Evolutionary conservation across 2,113 vertebrate species (phyloP).

Genomic region (Mobula birostris): DNA sequence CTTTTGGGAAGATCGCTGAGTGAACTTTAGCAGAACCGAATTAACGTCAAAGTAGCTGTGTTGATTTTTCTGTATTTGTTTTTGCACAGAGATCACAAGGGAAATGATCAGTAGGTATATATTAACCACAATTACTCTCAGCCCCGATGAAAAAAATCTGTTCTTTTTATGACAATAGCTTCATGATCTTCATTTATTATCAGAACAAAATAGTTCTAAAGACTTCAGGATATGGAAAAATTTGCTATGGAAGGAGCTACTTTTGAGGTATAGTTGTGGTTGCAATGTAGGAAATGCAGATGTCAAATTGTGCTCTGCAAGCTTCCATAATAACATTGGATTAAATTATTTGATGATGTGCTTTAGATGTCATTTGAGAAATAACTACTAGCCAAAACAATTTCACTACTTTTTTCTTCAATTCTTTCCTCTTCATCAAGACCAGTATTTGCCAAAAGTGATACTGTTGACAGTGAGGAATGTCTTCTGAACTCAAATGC

Average conservation of each 20-base stretch:
- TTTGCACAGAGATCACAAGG: not conserved
- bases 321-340: not conserved
- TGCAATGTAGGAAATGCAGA: not conserved
- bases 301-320: not conserved
- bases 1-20: not conserved
- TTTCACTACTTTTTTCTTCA: not conserved
- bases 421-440: no score
- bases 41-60: not conserved
- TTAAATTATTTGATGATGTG: not conserved
- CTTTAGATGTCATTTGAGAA: not conserved
- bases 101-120: not conserved
- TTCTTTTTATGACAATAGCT: no score
- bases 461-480: not conserved
- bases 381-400: not conserved
- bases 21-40: not conserved
- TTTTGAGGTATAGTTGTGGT: not conserved
- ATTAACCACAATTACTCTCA: not conserved
- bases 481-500: not conserved
- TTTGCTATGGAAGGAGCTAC: not conserved
- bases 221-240: not conserved
- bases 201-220: not conserved
- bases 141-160: not conserved
- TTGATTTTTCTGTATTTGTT: not conserved
- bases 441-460: not conserved
- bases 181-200: not conserved